Evolutionary conservation across 2,888 invertebrate species (phyloP).

Genomic region (Cinara cedri): DNA sequence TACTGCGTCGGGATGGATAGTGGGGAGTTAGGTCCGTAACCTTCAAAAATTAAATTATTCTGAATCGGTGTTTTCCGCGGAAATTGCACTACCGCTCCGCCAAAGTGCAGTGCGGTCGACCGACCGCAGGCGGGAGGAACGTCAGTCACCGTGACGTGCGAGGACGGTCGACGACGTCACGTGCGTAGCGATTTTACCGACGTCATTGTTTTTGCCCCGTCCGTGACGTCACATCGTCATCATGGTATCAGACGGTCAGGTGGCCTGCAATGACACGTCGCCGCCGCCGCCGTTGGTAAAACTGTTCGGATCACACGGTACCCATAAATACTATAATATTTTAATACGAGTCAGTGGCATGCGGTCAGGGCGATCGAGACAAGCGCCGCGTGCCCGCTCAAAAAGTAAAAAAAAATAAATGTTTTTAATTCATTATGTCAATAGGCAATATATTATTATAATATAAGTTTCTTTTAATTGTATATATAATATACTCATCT

Average conservation of each 20-base stretch:
- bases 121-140: neutral
- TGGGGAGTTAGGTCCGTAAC: neutral
- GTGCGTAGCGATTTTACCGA: slow-evolving; percentile 33
- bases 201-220: neutral
- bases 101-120: neutral
- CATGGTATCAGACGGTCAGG: neutral
- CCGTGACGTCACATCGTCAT: slow-evolving; percentile 13
- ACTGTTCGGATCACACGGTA: no score
- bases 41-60: slow-evolving; percentile 3
- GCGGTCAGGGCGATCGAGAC: neutral
- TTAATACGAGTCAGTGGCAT: no score
- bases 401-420: neutral
- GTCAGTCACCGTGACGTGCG: no score
- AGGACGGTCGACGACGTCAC: slow-evolving; percentile 52
- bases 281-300: no score
- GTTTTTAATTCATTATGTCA: no score
- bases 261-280: no score
- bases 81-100: neutral
- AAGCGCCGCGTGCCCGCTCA: neutral
- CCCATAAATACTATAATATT: no score
- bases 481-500: no score
- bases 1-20: neutral
- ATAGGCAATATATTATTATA: no score
- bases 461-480: no score
- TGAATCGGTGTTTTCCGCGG: neutral